Base-by-base conservation (phyloP, 2,888 invertebrate genomes). In the Malthinus seriepunctatus region DNA sequence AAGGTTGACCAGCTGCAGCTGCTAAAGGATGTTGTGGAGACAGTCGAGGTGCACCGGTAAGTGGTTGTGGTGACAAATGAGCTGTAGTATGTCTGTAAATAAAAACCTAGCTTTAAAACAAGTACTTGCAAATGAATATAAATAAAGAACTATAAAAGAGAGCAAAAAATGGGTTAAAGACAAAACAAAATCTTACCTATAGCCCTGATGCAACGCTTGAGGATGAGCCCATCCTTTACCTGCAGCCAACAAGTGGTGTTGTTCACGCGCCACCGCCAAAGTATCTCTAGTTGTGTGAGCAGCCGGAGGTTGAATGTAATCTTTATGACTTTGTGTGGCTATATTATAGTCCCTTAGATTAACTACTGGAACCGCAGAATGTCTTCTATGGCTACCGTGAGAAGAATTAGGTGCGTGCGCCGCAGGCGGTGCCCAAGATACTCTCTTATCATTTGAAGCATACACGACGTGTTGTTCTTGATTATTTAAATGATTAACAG, bases 251-350 rank as follows among this genome's bases (percentile, higher is more conserved):
- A 87, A 80, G 67, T 84, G 85, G 67, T 84, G 85, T 66, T 80
- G 82, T 75, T 83, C 83, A 52, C 83, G 78, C 10, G 72, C 69
- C 8, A 76, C 71, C 0, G 72, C 67, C 31, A 76, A 63, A 34
- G 69, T 67, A 74, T 83, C 83, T 55, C 83, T 78, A 57, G 81
- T 80, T 8, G 81, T 79, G 67, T 84, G 85, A 58, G 86, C 85
- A 63, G 80, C 84, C 45, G 84, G 85, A 52, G 85, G 85, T 68
- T 84, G 84, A 37, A 82, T 79, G 67, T 83, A 84, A 60, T 83
- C 84, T 70, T 81, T 82, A 68, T 83, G 84, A 50, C 80, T 78
- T 63, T 81, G 81, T 10, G 80, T 67, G 8, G 73, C 73, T 8
- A 75, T 69, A 51, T 75, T 75, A 56, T 78, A 79, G 50, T 79